These are phyloP conservation scores for Enteromius thamalakanensis DNA, from an alignment of 2,797 vertebrate species.

Conservation along the genomic window DNA sequence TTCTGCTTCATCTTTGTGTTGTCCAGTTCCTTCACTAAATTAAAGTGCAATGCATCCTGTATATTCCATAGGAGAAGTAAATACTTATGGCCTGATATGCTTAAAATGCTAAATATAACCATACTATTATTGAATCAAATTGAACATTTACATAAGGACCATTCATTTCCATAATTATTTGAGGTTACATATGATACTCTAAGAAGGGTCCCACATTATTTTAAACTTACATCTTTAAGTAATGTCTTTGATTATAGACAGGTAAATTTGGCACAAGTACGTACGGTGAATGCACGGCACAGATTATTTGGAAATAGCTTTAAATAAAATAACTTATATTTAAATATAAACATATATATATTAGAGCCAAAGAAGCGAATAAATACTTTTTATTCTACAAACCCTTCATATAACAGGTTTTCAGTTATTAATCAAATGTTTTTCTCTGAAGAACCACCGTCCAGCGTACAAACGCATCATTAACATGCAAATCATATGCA, in stretches of 20 bases:
- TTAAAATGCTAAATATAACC: neutral
- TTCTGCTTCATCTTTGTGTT: conserved; percentile 17
- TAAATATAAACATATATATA: neutral
- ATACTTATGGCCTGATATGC: neutral
- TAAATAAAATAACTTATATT: neutral
- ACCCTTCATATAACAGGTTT: conserved; percentile 27
- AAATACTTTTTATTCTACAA: neutral
- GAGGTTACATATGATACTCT: neutral
- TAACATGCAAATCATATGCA: conserved; percentile 72
- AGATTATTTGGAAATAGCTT: neutral
- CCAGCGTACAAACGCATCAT: conserved; percentile 65
- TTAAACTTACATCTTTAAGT: neutral
- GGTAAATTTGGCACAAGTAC: neutral
- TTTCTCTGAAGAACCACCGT: conserved; percentile 62
- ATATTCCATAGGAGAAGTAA: neutral
- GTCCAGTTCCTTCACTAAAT: neutral
- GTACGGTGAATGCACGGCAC: neutral
- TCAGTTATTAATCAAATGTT: conserved; percentile 70
- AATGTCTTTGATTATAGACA: neutral
- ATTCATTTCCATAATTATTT: neutral
- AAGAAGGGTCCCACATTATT: neutral
- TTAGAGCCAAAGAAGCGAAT: neutral
- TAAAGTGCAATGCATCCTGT: neutral
- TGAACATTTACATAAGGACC: neutral
- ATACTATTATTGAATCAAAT: neutral